Evolutionary conservation across 2,888 invertebrate species (phyloP).

Genomic region (Deilephila elpenor): DNA sequence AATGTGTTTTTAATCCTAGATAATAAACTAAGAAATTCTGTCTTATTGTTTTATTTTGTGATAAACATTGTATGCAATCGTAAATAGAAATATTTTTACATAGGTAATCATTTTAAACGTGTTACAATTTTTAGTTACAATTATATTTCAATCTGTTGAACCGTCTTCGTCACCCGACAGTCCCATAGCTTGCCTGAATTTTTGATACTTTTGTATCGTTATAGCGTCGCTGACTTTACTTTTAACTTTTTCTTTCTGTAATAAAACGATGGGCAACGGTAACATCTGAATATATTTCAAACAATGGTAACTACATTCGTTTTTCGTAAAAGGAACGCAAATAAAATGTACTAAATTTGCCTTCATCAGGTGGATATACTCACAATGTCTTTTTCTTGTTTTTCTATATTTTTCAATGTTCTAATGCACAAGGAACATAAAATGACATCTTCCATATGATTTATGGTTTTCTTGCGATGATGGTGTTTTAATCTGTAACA

Average conservation of each 20-base stretch:
- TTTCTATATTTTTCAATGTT: slow-evolving; percentile 70
- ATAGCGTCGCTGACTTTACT: slow-evolving; percentile 59
- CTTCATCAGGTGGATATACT: slow-evolving; percentile 47
- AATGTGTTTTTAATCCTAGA: neutral
- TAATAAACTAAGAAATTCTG: slow-evolving; percentile 8
- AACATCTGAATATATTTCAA: slow-evolving; percentile 7
- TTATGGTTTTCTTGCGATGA: slow-evolving; percentile 77
- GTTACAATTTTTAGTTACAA: slow-evolving; percentile 26
- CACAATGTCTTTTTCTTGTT: slow-evolving; percentile 77
- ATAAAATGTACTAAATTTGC: slow-evolving; percentile 20
- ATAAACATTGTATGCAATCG: neutral
- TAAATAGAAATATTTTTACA: neutral
- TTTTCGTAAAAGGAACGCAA: slow-evolving; percentile 26
- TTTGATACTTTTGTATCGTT: slow-evolving; percentile 67
- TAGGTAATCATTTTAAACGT: slow-evolving; percentile 11
- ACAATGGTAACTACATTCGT: neutral
- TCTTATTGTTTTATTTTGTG: slow-evolving; percentile 10
- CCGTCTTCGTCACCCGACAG: slow-evolving; percentile 75
- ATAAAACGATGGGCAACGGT: slow-evolving; percentile 36
- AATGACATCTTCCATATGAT: slow-evolving; percentile 77
- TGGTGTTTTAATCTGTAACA: slow-evolving; percentile 71
- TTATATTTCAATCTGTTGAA: slow-evolving; percentile 67
- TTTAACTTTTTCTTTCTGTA: slow-evolving; percentile 77
- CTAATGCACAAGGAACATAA: slow-evolving; percentile 75
- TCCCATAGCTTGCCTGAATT: slow-evolving; percentile 77